Evolutionary conservation across 2,113 vertebrate genomes (phyloP).

Genomic region (Agapornis roseicollis): DNA sequence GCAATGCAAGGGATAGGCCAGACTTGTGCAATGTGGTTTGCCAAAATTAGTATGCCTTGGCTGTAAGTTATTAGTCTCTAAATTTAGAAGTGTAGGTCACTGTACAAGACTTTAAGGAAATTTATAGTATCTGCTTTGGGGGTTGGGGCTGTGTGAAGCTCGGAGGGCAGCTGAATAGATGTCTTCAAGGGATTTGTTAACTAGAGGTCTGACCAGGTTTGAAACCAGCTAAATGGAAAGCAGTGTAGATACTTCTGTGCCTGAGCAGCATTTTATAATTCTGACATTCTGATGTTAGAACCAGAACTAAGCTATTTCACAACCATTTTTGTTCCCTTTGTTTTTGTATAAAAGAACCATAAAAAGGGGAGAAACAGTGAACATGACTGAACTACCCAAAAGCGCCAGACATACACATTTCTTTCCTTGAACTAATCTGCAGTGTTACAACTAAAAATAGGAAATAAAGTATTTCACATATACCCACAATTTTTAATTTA

Average conservation of each 20-base stretch:
- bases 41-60: conserved; percentile 67
- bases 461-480: not conserved
- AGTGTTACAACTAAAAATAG: not conserved
- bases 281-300: not conserved
- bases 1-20: not conserved
- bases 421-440: not conserved
- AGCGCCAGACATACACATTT: not conserved
- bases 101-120: conserved; percentile 45
- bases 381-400: conserved; percentile 24
- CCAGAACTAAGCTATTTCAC: conserved; percentile 25
- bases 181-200: conserved; percentile 30
- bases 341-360: not conserved
- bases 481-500: not conserved
- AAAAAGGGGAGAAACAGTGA: conserved; percentile 10
- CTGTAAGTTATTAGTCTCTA: conserved; percentile 61
- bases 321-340: conserved; percentile 17
- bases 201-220: conserved; percentile 2
- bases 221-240: conserved; percentile 15
- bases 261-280: conserved; percentile 19
- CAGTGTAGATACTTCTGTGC: not conserved
- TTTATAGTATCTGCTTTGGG: conserved; percentile 49
- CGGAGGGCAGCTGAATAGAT: conserved; percentile 31
- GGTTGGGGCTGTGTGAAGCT: not conserved
- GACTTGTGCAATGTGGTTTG: conserved; percentile 44
- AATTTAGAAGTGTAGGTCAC: conserved; percentile 69